Conservation (phyloP, 2,888 invertebrate species). For the Phragmatobia fuliginosa region DNA sequence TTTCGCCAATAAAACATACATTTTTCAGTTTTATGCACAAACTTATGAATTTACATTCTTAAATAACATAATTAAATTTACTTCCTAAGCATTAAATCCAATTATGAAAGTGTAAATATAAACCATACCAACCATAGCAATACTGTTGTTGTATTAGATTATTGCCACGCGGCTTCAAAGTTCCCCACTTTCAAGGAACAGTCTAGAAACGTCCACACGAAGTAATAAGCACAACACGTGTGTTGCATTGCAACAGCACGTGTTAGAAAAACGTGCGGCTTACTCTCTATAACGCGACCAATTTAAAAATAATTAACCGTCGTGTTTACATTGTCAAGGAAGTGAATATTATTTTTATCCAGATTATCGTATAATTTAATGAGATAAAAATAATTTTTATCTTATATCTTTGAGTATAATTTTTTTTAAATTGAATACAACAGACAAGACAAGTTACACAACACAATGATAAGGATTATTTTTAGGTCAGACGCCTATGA, state of each 20-base stretch:
- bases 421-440: neutral
- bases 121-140: no score
- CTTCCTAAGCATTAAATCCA: no score
- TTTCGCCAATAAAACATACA: no score
- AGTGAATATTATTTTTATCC: constrained; percentile 16
- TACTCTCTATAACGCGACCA: constrained; percentile 37
- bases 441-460: neutral
- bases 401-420: constrained; percentile 22
- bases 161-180: neutral
- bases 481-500: neutral
- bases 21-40: no score
- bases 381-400: constrained; percentile 35
- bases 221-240: constrained; percentile 59
- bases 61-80: no score
- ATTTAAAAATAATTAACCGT: constrained; percentile 34
- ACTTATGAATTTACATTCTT: no score
- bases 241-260: constrained; percentile 57
- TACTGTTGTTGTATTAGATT: no score
- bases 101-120: no score
- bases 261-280: constrained; percentile 64
- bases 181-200: constrained; percentile 37
- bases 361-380: constrained; percentile 34
- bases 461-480: constrained; percentile 2
- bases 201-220: constrained; percentile 37
- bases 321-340: constrained; percentile 2